Conservation (phyloP, 2,797 vertebrate species). For the Bradypodion pumilum region DNA sequence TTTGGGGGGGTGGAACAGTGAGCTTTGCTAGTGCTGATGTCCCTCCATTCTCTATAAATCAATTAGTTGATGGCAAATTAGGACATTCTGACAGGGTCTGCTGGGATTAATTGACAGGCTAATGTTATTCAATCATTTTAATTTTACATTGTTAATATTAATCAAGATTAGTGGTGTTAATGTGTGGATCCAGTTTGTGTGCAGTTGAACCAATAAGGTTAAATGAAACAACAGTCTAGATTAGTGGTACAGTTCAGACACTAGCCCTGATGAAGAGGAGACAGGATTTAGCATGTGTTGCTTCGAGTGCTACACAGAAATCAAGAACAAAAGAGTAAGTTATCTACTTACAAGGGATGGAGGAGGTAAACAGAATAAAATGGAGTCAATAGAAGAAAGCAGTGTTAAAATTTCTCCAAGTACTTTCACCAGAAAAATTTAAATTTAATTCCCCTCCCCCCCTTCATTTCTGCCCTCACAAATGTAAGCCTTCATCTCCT, state of each 20-base stretch:
- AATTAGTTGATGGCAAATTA: neutral
- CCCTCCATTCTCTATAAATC: neutral
- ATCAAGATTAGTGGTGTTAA: neutral
- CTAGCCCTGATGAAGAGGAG: neutral
- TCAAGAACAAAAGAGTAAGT: neutral
- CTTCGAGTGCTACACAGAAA: neutral
- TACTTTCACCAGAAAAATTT: no score
- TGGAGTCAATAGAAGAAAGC: neutral
- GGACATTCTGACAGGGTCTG: neutral
- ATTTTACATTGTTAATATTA: neutral
- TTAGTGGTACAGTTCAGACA: neutral
- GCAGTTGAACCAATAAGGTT: neutral
- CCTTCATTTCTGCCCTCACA: no score
- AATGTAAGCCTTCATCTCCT: no score
- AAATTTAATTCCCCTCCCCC: no score
- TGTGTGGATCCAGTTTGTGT: constrained; percentile 2
- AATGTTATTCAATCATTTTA: constrained; percentile 5
- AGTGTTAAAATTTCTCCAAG: neutral
- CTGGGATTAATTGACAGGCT: neutral
- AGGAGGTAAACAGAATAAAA: neutral
- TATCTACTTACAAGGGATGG: neutral
- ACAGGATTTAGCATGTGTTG: neutral
- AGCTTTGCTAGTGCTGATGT: neutral
- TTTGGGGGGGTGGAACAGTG: neutral
- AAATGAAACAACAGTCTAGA: neutral